Percentiles rank a stretch among this genome's conserved stretches.
These are phyloP conservation scores for Epizoanthus fatuus DNA, from an alignment of 92 coral and sea anemone genomes.

Conservation along the genomic window DNA sequence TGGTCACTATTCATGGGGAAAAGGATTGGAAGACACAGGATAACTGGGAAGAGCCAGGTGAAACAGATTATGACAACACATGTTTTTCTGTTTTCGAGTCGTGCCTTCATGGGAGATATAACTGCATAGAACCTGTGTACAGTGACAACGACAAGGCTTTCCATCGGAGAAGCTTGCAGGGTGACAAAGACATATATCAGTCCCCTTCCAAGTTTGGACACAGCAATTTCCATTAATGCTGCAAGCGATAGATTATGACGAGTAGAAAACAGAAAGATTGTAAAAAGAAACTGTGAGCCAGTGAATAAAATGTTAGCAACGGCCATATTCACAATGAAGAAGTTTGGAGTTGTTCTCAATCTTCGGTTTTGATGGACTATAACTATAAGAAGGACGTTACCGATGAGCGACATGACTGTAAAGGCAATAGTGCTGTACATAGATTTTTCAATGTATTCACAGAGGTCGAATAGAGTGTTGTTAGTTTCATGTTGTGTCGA, in stretches of 20 bases:
- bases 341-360: conserved; percentile 22
- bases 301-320: background rate
- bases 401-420: background rate
- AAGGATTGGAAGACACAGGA: background rate
- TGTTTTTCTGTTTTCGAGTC: background rate
- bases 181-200: too few species aligned
- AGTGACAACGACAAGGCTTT: conserved; percentile 1
- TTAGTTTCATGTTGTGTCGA: too few species aligned
- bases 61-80: background rate
- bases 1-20: background rate
- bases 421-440: background rate
- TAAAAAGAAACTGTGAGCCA: background rate
- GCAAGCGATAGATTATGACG: background rate
- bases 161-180: background rate
- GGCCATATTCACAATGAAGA: conserved; percentile 6
- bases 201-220: too few species aligned
- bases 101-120: conserved; percentile 9
- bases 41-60: background rate
- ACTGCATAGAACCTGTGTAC: conserved; percentile 27
- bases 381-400: background rate
- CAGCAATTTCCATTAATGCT: too few species aligned
- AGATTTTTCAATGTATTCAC: background rate
- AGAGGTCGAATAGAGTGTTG: too few species aligned
- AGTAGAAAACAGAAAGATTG: background rate
- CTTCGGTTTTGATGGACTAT: background rate